A percentile compares a stretch with the other conserved stretches of the same genome.
These are phyloP conservation scores for Clarias pachynema DNA, from an alignment of 2,797 vertebrate species.

Conservation along the genomic window DNA sequence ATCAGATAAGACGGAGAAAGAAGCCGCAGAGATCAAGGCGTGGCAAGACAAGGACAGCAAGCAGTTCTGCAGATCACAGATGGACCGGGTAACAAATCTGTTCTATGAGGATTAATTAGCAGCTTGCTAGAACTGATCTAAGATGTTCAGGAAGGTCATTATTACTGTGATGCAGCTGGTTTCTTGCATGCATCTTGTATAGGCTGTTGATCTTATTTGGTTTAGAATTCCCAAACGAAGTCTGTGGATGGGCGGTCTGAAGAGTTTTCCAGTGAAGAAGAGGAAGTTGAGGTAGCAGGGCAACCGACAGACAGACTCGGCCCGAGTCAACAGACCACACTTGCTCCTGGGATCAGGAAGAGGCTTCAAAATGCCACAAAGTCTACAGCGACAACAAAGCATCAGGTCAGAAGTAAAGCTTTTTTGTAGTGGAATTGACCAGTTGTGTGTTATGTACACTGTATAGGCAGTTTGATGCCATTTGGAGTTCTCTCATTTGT, in stretches of 20 bases:
- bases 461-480: neutral
- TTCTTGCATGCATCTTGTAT: no score
- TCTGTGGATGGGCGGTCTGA: slow-evolving; percentile 80
- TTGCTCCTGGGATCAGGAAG: slow-evolving; percentile 72
- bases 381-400: slow-evolving; percentile 39
- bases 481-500: neutral
- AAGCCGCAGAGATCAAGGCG: slow-evolving; percentile 63
- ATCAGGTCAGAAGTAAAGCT: slow-evolving; percentile 58
- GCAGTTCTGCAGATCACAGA: slow-evolving; percentile 69
- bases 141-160: neutral
- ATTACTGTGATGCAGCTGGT: no score
- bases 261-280: slow-evolving; percentile 92
- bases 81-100: slow-evolving; percentile 73
- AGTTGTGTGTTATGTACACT: neutral
- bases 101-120: neutral
- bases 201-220: neutral
- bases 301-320: slow-evolving; percentile 62
- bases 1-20: slow-evolving; percentile 71
- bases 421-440: neutral
- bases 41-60: slow-evolving; percentile 75
- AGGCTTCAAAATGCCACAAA: slow-evolving; percentile 68
- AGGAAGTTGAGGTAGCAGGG: slow-evolving; percentile 75
- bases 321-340: slow-evolving; percentile 67
- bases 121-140: neutral
- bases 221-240: slow-evolving; percentile 57